Evolutionary conservation across 2,888 invertebrate species (phyloP), one percentile per base, ranked within the genome.

Genomic region (Corbicula japonica): DNA sequence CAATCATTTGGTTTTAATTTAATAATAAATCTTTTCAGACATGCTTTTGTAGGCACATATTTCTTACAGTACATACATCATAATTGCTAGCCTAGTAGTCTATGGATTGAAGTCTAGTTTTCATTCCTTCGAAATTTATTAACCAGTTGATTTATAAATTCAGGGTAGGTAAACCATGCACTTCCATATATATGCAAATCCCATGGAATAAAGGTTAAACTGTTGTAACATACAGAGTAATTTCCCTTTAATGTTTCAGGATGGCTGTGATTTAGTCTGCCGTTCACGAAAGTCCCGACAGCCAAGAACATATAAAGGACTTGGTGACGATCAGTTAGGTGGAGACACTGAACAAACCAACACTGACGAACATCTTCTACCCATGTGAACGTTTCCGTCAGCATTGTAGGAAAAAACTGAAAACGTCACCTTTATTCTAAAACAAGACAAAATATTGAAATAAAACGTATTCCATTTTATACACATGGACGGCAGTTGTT

Each of bases 191-290:
- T n/a, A n/a, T n/a, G n/a, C n/a, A n/a, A n/a, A n/a, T n/a, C n/a
- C n/a, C n/a, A n/a, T n/a, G n/a, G n/a, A n/a, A n/a, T 38, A 10
- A 10, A 8, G 15, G 38, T 38, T 10, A 8, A 38, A 38, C 38
- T 10, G 8, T 8, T 38, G 15, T 38, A 38, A 38, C 15, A 10
- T 38, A 15, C 15, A 38, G 8, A 38, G 30, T 26, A 28, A 15
- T 18, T 21, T 32, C 35, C n/a, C 18, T 34, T 34, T n/a, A 52
- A n/a, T 65, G 26, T 80, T 85, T 0, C 79, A 93, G 93, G 93
- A 93, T 88, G 93, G 93, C n/a, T 93, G 93, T 88, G 90, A 93
- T 84, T 87, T 91, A 66, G 74, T 92, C 26, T 93, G 93, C 80
- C 90, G 93, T 18, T 90, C 90, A 41, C 88, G 89, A n/a, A 84